These are phyloP conservation scores for Aspiorhynchus laticeps DNA, from an alignment of 2,113 vertebrate genomes.

Conservation along the genomic window DNA sequence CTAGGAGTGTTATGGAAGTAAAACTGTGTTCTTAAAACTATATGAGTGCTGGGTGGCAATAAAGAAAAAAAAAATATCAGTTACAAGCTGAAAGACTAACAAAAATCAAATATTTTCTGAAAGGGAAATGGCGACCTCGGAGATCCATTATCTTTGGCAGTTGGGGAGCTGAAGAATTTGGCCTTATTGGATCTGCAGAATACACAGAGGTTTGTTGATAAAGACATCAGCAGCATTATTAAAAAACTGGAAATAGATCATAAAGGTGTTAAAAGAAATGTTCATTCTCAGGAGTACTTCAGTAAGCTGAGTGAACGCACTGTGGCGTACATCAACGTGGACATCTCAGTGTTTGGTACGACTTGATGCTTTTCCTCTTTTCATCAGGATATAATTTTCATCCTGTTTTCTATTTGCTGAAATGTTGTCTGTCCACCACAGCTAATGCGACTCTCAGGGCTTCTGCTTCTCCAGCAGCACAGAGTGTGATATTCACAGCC, in stretches of 20 bases:
- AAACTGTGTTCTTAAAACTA: background rate
- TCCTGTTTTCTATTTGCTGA: background rate
- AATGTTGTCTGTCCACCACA: constrained; percentile 53
- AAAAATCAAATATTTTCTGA: background rate
- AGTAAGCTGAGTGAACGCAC: constrained; percentile 81
- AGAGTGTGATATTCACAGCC: constrained; percentile 81
- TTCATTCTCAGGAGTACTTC: constrained; percentile 79
- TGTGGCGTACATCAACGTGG: constrained; percentile 87
- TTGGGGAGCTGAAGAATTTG: constrained; percentile 92
- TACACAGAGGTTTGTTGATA: constrained; percentile 82
- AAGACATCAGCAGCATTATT: background rate
- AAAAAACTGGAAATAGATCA: background rate
- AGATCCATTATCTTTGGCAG: constrained; percentile 87
- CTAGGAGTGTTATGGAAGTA: background rate
- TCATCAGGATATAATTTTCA: background rate
- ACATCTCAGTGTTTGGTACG: constrained; percentile 87
- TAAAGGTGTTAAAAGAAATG: constrained; percentile 1
- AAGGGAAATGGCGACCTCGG: constrained; percentile 85
- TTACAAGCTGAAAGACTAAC: background rate
- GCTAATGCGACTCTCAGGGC: constrained; percentile 82
- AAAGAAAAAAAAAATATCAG: background rate
- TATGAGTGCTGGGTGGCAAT: background rate
- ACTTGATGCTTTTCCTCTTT: background rate
- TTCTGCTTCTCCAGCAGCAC: constrained; percentile 78
- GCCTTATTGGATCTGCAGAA: constrained; percentile 88